Conservation (phyloP, 2,113 vertebrate species). For the Neogale vison region DNA sequence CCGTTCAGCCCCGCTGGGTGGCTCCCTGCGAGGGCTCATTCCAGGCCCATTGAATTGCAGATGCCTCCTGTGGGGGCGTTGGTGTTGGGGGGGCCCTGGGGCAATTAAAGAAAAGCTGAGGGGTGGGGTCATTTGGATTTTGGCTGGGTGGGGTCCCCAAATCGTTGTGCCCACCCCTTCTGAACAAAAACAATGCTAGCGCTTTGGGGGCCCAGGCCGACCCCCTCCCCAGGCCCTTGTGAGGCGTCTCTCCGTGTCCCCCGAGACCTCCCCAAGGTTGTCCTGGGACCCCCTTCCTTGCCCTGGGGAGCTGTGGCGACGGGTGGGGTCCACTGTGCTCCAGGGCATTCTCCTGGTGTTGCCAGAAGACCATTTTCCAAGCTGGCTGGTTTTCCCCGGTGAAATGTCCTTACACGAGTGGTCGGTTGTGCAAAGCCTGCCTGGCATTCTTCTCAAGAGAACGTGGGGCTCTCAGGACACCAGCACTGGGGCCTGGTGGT, state of each 20-base stretch:
- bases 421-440: not conserved
- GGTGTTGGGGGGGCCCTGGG: no score
- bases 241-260: fast-evolving
- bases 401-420: not conserved
- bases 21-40: fast-evolving
- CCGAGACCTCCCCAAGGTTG: fast-evolving
- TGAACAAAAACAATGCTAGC: not conserved
- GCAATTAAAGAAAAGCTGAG: not conserved
- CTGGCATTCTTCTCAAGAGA: fast-evolving
- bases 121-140: not conserved
- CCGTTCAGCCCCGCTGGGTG: not conserved
- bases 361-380: not conserved
- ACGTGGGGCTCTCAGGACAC: fast-evolving
- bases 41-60: not conserved
- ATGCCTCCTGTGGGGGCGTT: not conserved
- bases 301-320: not conserved
- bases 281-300: fast-evolving
- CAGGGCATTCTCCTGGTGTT: not conserved
- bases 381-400: not conserved
- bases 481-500: fast-evolving
- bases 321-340: not conserved
- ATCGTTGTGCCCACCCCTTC: fast-evolving
- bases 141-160: no score
- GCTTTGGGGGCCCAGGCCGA: not conserved
- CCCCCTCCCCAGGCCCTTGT: not conserved